Conservation (phyloP, 2,113 vertebrate genomes). For the Podarcis raffonei region DNA sequence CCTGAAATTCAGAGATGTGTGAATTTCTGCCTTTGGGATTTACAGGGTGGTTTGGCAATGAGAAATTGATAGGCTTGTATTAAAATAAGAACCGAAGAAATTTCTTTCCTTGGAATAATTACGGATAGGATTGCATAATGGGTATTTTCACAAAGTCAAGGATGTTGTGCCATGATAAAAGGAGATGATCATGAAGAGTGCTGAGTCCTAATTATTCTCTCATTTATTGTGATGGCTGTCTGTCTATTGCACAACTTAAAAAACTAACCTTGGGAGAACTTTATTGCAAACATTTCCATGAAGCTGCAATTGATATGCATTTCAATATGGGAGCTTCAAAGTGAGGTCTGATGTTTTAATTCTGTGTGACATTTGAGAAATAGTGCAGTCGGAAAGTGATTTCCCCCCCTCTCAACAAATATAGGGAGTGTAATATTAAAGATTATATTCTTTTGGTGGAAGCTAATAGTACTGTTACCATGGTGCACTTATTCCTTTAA, state of each 20-base stretch:
- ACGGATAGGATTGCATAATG: not conserved
- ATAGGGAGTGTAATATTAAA: conserved; percentile 68
- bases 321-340: conserved; percentile 64
- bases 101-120: not conserved
- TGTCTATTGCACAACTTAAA: conserved; percentile 30
- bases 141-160: not conserved
- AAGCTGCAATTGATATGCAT: conserved; percentile 61
- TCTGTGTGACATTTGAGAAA: conserved; percentile 71
- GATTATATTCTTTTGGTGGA: conserved; percentile 69
- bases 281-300: conserved; percentile 59
- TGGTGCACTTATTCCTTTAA: conserved; percentile 77
- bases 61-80: too few species aligned
- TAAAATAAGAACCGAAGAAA: not conserved
- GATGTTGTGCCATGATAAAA: not conserved
- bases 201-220: not conserved
- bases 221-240: conserved; percentile 2
- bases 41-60: too few species aligned
- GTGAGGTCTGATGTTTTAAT: conserved; percentile 70
- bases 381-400: conserved; percentile 60
- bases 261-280: conserved; percentile 50
- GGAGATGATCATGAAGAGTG: not conserved
- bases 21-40: too few species aligned
- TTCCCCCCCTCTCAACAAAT: conserved; percentile 62
- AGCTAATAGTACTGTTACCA: conserved; percentile 72
- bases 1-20: too few species aligned